Evolutionary conservation across 1,140 invertebrate species (phyloP).

Genomic region (Dufourea novaeangliae): DNA sequence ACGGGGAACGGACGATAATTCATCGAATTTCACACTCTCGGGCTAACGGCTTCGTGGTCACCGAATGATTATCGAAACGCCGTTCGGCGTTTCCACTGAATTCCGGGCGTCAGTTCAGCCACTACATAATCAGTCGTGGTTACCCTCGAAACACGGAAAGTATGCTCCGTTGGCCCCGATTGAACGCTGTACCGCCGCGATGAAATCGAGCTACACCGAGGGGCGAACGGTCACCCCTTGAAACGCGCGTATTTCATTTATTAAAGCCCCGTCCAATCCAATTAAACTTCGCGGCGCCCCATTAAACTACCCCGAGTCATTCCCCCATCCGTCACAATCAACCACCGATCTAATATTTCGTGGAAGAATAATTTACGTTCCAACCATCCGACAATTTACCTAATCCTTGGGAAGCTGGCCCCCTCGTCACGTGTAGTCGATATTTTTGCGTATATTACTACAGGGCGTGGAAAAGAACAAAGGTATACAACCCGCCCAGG

Average conservation of each 20-base stretch:
- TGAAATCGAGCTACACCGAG: conserved; percentile 5
- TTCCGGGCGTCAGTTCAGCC: not conserved
- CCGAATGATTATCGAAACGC: not conserved
- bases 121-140: not conserved
- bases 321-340: not conserved
- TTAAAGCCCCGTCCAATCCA: not conserved
- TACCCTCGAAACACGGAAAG: not conserved
- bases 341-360: not conserved
- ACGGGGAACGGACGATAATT: too few species aligned
- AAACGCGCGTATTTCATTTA: not conserved
- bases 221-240: not conserved
- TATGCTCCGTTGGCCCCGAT: not conserved
- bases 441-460: not conserved
- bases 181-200: not conserved
- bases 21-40: too few species aligned
- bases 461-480: not conserved
- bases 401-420: not conserved
- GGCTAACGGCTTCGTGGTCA: too few species aligned
- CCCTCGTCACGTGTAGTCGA: not conserved
- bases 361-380: not conserved
- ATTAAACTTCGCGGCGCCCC: not conserved
- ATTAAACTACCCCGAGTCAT: not conserved
- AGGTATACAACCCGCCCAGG: too few species aligned
- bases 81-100: not conserved
- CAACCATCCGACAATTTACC: not conserved